A percentile compares a stretch with the other conserved stretches of the same genome.
Conservation (phyloP, 2,888 invertebrate species). For the Caenorhabditis becei region DNA sequence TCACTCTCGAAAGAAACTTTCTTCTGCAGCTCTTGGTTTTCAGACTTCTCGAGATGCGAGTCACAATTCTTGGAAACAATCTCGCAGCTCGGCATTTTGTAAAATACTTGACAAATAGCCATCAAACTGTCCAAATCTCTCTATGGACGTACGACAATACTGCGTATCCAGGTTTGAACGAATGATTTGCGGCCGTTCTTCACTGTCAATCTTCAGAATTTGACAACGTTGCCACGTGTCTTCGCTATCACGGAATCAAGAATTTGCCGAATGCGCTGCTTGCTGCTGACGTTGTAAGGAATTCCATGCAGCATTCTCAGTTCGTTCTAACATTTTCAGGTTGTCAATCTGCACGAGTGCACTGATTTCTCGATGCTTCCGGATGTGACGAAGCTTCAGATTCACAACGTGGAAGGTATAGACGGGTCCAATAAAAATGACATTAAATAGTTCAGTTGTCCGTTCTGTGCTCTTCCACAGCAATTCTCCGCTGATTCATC, state of each 20-base stretch:
- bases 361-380: slow-evolving; percentile 73
- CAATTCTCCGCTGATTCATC: slow-evolving; percentile 67
- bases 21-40: not conserved
- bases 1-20: no score
- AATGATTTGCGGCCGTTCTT: not conserved
- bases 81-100: slow-evolving; percentile 55
- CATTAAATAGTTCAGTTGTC: no score
- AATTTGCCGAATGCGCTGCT: slow-evolving; percentile 53
- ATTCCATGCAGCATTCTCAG: not conserved
- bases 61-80: slow-evolving; percentile 53
- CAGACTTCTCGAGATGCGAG: slow-evolving; percentile 31
- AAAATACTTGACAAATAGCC: slow-evolving; percentile 27
- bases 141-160: slow-evolving; percentile 47
- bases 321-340: no score
- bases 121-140: slow-evolving; percentile 49
- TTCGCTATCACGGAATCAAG: slow-evolving; percentile 43
- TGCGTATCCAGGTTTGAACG: slow-evolving; percentile 13
- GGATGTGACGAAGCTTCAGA: slow-evolving; percentile 55
- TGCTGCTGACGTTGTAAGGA: slow-evolving; percentile 40
- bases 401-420: slow-evolving; percentile 75
- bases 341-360: slow-evolving; percentile 75
- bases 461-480: slow-evolving; percentile 45
- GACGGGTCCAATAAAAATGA: no score
- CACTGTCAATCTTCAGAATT: slow-evolving; percentile 31
- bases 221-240: slow-evolving; percentile 30